Conservation (phyloP, 2,113 vertebrate genomes). For the Macaca fascicularis region DNA sequence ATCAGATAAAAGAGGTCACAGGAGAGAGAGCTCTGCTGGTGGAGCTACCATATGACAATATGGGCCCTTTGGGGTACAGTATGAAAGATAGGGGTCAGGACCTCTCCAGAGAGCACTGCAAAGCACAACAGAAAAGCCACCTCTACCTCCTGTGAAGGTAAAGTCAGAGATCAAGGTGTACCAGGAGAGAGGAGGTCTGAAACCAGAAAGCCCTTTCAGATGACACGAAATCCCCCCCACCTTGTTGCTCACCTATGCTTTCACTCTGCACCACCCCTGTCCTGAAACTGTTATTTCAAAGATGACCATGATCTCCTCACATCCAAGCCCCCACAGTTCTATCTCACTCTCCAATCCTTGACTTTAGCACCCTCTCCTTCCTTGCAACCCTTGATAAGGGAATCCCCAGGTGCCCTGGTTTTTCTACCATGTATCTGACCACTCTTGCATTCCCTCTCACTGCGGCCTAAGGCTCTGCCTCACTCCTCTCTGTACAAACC, state of each 20-base stretch:
- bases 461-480: background rate
- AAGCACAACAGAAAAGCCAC: background rate
- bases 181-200: background rate
- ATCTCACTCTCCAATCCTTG: background rate
- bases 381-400: background rate
- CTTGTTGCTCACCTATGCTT: background rate
- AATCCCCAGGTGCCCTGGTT: background rate
- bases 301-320: background rate
- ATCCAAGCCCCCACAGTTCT: background rate
- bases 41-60: background rate
- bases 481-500: background rate
- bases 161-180: background rate
- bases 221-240: background rate
- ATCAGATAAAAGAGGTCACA: background rate
- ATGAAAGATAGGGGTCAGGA: background rate
- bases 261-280: background rate
- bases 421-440: background rate
- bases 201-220: background rate
- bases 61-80: background rate
- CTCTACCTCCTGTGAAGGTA: background rate
- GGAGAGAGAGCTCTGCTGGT: background rate
- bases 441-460: background rate
- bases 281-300: background rate
- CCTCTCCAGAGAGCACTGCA: background rate
- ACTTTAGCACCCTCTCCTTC: background rate